A percentile compares a stretch with the other conserved stretches of the same genome.
phyloP scores from a whole-genome alignment of 1,140 invertebrate genomes.

The Papilio glaucus region DNA sequence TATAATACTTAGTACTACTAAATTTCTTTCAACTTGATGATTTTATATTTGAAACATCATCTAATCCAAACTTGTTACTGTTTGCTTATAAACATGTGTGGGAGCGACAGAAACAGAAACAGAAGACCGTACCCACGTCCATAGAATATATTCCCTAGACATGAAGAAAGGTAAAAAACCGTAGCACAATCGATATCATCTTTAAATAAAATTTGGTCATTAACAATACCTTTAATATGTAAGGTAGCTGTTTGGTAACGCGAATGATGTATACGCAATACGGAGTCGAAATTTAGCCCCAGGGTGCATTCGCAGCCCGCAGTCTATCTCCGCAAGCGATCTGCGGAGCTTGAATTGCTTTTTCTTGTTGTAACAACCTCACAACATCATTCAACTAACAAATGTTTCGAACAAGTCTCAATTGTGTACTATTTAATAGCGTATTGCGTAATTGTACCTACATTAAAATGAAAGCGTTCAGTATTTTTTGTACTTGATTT shows the following conservation, averaged over 20 bases:
- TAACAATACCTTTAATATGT: conserved; percentile 39
- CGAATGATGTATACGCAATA: conserved; percentile 46
- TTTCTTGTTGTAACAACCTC: conserved; percentile 51
- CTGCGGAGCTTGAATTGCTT: conserved; percentile 45
- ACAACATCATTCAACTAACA: conserved; percentile 61
- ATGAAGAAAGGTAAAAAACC: too few relatives aligned
- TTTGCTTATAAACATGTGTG: too few relatives aligned
- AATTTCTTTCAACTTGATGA: too few relatives aligned
- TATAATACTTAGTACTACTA: too few relatives aligned
- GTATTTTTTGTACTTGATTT: conserved; percentile 41
- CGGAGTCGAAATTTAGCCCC: conserved; percentile 45
- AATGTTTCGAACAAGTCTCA: conserved; percentile 59
- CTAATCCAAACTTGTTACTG: too few relatives aligned
- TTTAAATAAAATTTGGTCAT: too few relatives aligned
- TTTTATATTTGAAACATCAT: too few relatives aligned
- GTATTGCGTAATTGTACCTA: conserved; percentile 64
- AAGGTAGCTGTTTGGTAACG: conserved; percentile 45
- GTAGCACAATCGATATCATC: too few relatives aligned
- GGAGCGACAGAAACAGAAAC: too few relatives aligned
- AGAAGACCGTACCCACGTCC: too few relatives aligned
- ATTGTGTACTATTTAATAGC: conserved; percentile 69
- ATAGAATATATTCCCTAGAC: too few relatives aligned
- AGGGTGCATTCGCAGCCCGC: conserved; percentile 50
- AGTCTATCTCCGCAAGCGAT: conserved; percentile 48
- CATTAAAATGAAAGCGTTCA: conserved; percentile 55